Conservation (phyloP, 2,113 vertebrate species). For the Python bivittatus region DNA sequence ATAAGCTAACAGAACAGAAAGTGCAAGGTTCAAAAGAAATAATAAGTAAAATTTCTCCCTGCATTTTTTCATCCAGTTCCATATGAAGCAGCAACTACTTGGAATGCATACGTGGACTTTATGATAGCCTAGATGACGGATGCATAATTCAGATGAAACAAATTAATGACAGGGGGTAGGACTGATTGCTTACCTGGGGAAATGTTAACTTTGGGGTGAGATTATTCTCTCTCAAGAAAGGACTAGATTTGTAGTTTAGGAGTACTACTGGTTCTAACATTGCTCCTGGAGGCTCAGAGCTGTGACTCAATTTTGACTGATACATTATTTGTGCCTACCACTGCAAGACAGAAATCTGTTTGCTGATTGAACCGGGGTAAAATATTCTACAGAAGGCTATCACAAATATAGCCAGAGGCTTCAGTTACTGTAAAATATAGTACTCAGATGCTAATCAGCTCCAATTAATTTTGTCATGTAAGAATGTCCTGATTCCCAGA, state of each 20-base stretch:
- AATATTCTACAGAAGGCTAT: no score
- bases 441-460: no score
- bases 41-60: not conserved
- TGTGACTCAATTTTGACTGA: not conserved
- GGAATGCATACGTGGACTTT: not conserved
- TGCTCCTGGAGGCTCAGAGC: not conserved
- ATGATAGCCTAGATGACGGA: not conserved
- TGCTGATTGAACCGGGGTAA: no score
- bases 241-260: not conserved
- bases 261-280: not conserved
- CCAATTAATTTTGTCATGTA: no score
- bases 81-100: not conserved
- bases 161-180: not conserved
- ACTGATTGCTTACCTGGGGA: not conserved
- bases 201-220: not conserved
- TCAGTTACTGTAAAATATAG: no score
- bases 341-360: not conserved
- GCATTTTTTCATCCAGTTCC: not conserved
- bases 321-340: not conserved
- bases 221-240: not conserved
- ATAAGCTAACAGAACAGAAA: not conserved
- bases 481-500: no score
- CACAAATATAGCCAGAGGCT: no score
- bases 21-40: not conserved
- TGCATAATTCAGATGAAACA: not conserved